Base-by-base conservation (phyloP, 2,797 vertebrate species). In the Ctenochaetus hawaiiensis region DNA sequence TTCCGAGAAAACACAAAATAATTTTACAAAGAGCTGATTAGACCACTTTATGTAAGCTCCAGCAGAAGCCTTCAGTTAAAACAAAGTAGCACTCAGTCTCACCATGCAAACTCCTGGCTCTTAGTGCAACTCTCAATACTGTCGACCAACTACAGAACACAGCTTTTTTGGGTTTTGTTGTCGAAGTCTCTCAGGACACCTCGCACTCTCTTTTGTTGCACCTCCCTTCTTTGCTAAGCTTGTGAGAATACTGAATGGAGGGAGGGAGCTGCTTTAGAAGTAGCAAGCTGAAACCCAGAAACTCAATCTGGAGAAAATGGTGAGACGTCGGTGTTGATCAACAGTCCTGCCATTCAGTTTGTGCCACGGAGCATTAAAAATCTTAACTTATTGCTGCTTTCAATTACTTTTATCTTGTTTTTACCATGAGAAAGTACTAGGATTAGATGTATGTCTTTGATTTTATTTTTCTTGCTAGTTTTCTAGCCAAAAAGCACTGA, bases 101-200 rank as follows among this genome's bases (percentile, higher is more conserved):
- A 59, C 11, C 14, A n/a, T 48, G 48, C 67, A 59, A 26, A 45
- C 44, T 5, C 47, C 56, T 44, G 8, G 12, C 8, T 56, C 5
- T 45, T 6, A 41, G 16, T 26, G 43, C 67, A 47, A 34, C 30
- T 34, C 30, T 34, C 6, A 34, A 56, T 30, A 20, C 20, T 57
- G 20, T 57, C 64, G 44, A 18, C 64, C 75, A 30, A n/a, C 57
- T 20, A 10, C 22, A 67, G 61, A 63, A 59, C 37, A 58, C 6
- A 3, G 54, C 12, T 30, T 22, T 30, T 68, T 48, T 34, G 30
- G 30, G 23, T 67, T 13, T 39, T 72, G 39, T 66, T 16, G 37
- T 23, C 48, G 22, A 72, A 72, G 30, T 69, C 66, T 78, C 67
- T 60, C 11, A 48, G 56, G 75, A 81, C 62, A 52, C 47, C 14